Conservation (phyloP, 2,113 vertebrate species). For the Urocolius indicus region DNA sequence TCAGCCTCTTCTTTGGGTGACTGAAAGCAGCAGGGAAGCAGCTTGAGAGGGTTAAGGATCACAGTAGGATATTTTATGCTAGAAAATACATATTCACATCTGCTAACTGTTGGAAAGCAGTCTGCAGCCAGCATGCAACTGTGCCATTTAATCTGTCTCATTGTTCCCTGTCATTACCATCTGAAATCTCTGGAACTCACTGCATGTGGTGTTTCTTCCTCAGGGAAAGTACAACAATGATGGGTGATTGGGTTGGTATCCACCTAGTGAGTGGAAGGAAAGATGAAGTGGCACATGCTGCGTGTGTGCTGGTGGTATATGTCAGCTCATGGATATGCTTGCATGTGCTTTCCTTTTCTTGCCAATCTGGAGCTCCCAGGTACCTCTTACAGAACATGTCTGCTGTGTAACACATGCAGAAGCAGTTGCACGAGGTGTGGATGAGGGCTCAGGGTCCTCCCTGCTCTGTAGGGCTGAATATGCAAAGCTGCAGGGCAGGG, state of each 20-base stretch:
- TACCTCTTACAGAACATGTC: neutral
- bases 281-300: neutral
- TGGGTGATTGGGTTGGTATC: neutral
- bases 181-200: neutral
- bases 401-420: neutral
- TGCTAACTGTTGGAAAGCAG: slow-evolving; percentile 46
- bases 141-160: slow-evolving; percentile 42
- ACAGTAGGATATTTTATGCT: neutral
- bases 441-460: neutral
- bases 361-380: neutral
- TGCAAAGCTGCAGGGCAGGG: neutral
- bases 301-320: neutral
- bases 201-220: slow-evolving; percentile 3
- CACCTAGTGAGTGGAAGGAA: neutral
- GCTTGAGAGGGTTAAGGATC: slow-evolving; percentile 19
- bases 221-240: neutral
- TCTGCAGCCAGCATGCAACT: neutral
- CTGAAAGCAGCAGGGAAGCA: neutral
- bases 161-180: neutral
- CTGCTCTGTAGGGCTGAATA: neutral
- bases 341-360: neutral
- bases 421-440: neutral
- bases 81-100: slow-evolving; percentile 30
- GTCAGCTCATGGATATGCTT: neutral
- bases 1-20: neutral